Evolutionary conservation across 2,113 vertebrate genomes (phyloP), one percentile per base, ranked within the genome.

Genomic region (Phyllopteryx taeniolatus): DNA sequence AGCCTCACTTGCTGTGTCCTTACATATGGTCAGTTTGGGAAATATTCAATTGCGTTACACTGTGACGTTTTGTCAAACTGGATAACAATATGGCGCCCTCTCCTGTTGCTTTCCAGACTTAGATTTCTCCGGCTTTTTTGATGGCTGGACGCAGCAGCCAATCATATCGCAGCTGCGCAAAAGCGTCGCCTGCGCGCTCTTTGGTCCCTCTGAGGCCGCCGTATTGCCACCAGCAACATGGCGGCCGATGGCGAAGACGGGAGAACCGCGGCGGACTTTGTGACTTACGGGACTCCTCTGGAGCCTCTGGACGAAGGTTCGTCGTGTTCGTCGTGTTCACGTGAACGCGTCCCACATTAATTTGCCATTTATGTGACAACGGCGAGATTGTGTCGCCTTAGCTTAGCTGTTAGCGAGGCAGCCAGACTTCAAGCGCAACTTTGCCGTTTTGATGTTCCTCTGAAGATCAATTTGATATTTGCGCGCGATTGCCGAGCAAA

Each of bases 291-390:
- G 11, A 93, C 84, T 0, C 83, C 93, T 42, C 82, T 97, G 85
- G 93, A 95, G 75, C 94, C 91, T 0, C 84, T 96, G 56, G 94
- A 95, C 44, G 96, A 97, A 92, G 95, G 95, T 96, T 78, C n/a
- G 42, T 7, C 31, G 0, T 0, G 2, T 66, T 15, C 3, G 0
- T 4, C 3, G 5, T 1, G 1, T 43, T 0, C 2, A 4, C n/a
- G 17, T 19, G 2, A 0, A 17, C 19, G 0, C 0, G 35, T 8
- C 5, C 13, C 13, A 20, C 35, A 4, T 22, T 10, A 7, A 1
- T 1, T 3, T 2, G 0, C 0, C 22, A 59, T 72, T 75, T 66
- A 0, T 7, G 5, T 10, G 10, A 4, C 3, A 9, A 5, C 12
- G 27, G 39, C 8, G 62, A 47, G 4, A 17, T 19, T 43, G 7